These are phyloP conservation scores for Thalassophryne amazonica DNA, from an alignment of 2,797 vertebrate genomes.

Conservation along the genomic window DNA sequence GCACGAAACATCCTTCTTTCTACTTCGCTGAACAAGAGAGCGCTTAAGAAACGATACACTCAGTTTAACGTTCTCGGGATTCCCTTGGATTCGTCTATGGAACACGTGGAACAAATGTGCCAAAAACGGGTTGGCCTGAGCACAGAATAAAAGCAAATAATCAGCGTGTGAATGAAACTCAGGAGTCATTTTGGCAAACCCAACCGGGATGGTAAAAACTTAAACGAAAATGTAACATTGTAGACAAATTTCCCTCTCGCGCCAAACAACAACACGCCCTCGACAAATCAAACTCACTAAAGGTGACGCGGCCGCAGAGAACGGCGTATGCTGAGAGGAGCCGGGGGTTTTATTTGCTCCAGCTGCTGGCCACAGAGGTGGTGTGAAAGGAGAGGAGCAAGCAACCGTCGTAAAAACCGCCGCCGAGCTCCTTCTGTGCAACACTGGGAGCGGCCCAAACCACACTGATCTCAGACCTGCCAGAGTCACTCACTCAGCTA, in stretches of 20 bases:
- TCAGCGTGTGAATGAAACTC: conserved; percentile 22
- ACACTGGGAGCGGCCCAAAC: conserved; percentile 68
- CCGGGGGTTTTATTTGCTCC: conserved; percentile 27
- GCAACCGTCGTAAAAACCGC: conserved; percentile 40
- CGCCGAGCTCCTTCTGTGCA: conserved; percentile 68
- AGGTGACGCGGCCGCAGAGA: conserved; percentile 27
- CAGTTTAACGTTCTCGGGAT: conserved; percentile 61
- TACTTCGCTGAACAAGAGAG: conserved; percentile 25
- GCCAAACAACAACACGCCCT: conserved; percentile 35
- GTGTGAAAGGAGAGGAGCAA: conserved; percentile 49
- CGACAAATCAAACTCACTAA: conserved; percentile 58
- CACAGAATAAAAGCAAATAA: conserved; percentile 37
- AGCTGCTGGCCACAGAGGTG: conserved; percentile 42
- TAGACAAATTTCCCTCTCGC: conserved; percentile 21
- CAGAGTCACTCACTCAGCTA: conserved; percentile 68
- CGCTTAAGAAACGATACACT: conserved; percentile 57
- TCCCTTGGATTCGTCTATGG: conserved; percentile 50
- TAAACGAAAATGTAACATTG: conserved; percentile 53
- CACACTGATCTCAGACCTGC: conserved; percentile 68
- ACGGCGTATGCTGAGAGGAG: conserved; percentile 27
- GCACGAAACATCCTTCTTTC: conserved; percentile 29
- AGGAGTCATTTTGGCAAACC: conserved; percentile 45
- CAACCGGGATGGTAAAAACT: conserved; percentile 49
- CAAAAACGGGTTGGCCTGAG: conserved; percentile 39
- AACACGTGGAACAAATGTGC: conserved; percentile 64